These are phyloP conservation scores for Orthosia cruda DNA, from an alignment of 2,888 invertebrate genomes.

Conservation along the genomic window DNA sequence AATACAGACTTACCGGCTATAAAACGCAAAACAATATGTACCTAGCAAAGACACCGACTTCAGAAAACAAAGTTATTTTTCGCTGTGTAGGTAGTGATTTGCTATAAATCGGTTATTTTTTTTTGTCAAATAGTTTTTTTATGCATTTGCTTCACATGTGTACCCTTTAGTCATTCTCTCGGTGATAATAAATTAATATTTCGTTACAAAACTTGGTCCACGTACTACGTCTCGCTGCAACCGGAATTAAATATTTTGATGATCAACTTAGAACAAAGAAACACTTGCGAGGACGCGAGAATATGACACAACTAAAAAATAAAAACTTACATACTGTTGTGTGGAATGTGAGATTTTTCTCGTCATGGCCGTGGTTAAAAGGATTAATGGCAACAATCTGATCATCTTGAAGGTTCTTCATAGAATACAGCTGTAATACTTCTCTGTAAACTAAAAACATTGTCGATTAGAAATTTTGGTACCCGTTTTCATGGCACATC, in stretches of 20 bases:
- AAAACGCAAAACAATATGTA: no score
- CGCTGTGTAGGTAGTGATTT: no score
- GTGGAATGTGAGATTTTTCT: neutral
- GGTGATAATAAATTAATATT: neutral
- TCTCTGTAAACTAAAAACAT: no score
- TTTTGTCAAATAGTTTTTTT: no score
- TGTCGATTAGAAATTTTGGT: neutral
- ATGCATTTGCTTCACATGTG: no score
- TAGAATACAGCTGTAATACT: neutral
- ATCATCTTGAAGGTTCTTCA: neutral
- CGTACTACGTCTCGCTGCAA: neutral
- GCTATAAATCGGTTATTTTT: no score
- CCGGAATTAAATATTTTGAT: neutral
- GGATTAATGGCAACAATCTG: neutral
- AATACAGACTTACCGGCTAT: no score
- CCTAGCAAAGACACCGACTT: no score
- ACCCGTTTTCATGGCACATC: conserved; percentile 6
- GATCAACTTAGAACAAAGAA: neutral
- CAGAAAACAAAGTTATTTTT: no score
- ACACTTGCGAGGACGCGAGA: no score
- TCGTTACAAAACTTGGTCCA: neutral
- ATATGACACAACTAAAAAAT: neutral
- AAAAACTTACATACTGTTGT: conserved; percentile 12
- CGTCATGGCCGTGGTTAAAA: neutral
- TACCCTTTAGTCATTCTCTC: neutral